These are phyloP conservation scores for Leucoptera coffeella DNA, from an alignment of 2,888 invertebrate genomes.

Conservation along the genomic window DNA sequence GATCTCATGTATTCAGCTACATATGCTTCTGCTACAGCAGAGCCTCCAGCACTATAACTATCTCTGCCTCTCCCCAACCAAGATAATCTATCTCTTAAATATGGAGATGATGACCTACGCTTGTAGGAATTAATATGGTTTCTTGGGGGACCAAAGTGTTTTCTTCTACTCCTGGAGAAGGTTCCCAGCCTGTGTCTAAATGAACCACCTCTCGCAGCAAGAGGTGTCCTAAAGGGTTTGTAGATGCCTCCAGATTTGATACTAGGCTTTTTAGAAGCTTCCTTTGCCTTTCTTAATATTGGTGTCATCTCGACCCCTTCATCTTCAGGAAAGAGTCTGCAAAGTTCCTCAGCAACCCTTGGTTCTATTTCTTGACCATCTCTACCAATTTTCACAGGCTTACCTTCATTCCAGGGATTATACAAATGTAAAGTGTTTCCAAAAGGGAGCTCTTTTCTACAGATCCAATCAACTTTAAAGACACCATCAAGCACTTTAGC, in stretches of 20 bases:
- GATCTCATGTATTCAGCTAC: conserved; percentile 86
- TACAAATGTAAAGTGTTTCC: conserved; percentile 87
- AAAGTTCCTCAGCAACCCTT: conserved; percentile 88
- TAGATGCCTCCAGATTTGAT: conserved; percentile 46
- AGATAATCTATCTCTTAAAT: conserved; percentile 53
- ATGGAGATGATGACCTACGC: conserved; percentile 55
- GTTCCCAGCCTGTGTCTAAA: conserved; percentile 48
- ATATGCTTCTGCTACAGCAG: conserved; percentile 75
- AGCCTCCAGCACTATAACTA: conserved; percentile 25
- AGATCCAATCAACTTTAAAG: conserved; percentile 96
- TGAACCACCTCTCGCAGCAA: conserved; percentile 28
- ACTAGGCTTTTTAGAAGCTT: conserved; percentile 64
- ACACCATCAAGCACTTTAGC: conserved; percentile 92
- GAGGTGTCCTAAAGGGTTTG: conserved; percentile 40
- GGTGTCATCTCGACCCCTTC: conserved; percentile 86
- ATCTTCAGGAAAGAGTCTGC: conserved; percentile 90
- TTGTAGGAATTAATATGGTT: conserved; percentile 54
- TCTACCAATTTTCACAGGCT: conserved; percentile 97
- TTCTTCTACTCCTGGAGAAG: conserved; percentile 50
- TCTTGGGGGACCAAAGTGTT: conserved; percentile 60
- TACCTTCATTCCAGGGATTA: conserved; percentile 97
- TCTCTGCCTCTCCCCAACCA: conserved; percentile 57
- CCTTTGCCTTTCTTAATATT: conserved; percentile 78
- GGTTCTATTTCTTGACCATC: conserved; percentile 99
- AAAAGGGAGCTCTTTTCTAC: conserved; percentile 89